Percentiles rank a stretch among this genome's conserved stretches.
phyloP scores from a whole-genome alignment of 2,797 vertebrate species.

The Onychomys torridus region DNA sequence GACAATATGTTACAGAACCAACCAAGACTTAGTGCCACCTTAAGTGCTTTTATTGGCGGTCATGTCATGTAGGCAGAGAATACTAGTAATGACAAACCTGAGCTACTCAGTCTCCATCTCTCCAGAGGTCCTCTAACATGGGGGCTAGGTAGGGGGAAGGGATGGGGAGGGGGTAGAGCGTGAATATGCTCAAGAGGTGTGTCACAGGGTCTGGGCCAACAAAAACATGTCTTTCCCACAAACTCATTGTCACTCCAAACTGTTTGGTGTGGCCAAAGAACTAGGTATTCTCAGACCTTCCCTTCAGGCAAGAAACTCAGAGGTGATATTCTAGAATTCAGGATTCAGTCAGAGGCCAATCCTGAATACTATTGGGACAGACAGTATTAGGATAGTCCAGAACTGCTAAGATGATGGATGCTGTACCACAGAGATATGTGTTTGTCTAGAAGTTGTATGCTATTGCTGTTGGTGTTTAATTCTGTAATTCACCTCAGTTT shows the following conservation, averaged over 20 bases:
- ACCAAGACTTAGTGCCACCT: neutral
- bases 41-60: neutral
- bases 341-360: neutral
- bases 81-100: neutral
- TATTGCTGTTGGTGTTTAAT: neutral
- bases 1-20: neutral
- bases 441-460: neutral
- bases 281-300: neutral
- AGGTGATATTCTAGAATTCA: neutral
- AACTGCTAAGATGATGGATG: neutral
- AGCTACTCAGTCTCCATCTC: neutral
- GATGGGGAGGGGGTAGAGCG: neutral
- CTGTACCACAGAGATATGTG: neutral
- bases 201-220: neutral
- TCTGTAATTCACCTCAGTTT: neutral
- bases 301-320: neutral
- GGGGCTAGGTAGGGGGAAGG: neutral
- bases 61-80: neutral
- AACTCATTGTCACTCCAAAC: neutral
- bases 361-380: neutral
- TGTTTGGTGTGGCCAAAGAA: neutral
- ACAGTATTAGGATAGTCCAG: neutral
- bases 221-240: neutral
- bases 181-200: neutral
- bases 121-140: neutral